Percentiles rank a stretch among this genome's conserved stretches.
These are phyloP conservation scores for Podilymbus podiceps DNA, from an alignment of 2,113 vertebrate genomes.

Conservation along the genomic window DNA sequence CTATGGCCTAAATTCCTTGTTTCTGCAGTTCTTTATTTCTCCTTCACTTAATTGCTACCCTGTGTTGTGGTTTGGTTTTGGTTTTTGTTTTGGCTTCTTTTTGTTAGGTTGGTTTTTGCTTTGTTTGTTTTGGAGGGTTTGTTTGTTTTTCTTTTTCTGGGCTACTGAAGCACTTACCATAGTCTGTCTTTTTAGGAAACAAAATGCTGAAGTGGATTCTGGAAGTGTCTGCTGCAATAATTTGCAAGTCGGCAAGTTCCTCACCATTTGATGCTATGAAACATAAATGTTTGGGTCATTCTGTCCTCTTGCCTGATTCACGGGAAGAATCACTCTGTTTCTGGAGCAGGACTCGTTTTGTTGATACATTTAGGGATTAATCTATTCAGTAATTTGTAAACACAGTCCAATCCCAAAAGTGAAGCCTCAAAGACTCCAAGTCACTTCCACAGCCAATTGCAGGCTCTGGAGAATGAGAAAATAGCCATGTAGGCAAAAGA, in stretches of 20 bases:
- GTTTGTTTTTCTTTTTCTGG: not conserved
- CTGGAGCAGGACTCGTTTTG: not conserved
- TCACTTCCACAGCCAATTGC: not conserved
- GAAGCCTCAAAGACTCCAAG: not conserved
- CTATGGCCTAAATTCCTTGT: not conserved
- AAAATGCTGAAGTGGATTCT: not conserved
- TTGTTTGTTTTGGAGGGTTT: not conserved
- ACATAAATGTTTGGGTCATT: not conserved
- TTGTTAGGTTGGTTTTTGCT: not conserved
- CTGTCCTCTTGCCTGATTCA: rapidly evolving
- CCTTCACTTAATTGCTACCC: not conserved
- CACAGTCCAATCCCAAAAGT: not conserved
- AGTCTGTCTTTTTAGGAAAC: no score
- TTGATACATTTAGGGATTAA: not conserved
- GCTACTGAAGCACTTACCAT: not conserved
- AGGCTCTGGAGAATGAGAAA: conserved; percentile 18
- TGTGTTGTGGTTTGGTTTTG: not conserved
- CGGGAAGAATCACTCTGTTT: not conserved
- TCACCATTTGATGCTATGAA: not conserved
- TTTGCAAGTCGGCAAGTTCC: not conserved
- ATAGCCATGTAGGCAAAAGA: not conserved
- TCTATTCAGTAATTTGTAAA: not conserved
- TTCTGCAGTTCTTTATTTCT: not conserved
- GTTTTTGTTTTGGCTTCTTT: no score
- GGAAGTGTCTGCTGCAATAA: not conserved